Conservation (phyloP, 2,888 invertebrate genomes). For the Pollenia griseotomentosa region DNA sequence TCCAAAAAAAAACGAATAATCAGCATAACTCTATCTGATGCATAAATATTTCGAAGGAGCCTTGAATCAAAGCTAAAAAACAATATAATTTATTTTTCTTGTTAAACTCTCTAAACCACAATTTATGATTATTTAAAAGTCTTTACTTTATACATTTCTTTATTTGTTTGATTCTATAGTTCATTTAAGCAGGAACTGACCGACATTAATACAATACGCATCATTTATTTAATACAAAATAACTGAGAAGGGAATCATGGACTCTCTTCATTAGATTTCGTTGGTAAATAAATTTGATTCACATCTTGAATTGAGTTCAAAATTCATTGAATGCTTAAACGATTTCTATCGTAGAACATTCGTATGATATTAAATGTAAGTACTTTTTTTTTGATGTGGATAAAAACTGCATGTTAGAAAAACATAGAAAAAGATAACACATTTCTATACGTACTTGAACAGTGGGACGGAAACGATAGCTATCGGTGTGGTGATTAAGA, state of each 20-base stretch:
- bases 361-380: conserved; percentile 30
- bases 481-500: too few relatives aligned
- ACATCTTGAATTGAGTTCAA: conserved; percentile 27
- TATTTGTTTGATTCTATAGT: conserved; percentile 45
- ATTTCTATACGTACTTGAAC: too few relatives aligned
- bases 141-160: background rate
- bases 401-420: too few relatives aligned
- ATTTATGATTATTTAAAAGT: background rate
- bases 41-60: too few relatives aligned
- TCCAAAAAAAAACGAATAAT: too few relatives aligned
- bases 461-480: too few relatives aligned
- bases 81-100: background rate
- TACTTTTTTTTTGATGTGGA: background rate
- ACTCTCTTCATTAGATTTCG: background rate
- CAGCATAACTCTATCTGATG: too few relatives aligned
- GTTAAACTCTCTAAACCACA: background rate
- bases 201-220: conserved; percentile 47
- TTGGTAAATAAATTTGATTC: conserved; percentile 25
- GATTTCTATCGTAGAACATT: conserved; percentile 24
- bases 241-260: background rate
- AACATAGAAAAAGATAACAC: too few relatives aligned
- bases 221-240: conserved; percentile 49
- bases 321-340: conserved; percentile 29
- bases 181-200: conserved; percentile 49
- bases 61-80: background rate